phyloP scores from a whole-genome alignment of 1,140 invertebrate genomes.

The Carcinoscorpius rotundicauda region DNA sequence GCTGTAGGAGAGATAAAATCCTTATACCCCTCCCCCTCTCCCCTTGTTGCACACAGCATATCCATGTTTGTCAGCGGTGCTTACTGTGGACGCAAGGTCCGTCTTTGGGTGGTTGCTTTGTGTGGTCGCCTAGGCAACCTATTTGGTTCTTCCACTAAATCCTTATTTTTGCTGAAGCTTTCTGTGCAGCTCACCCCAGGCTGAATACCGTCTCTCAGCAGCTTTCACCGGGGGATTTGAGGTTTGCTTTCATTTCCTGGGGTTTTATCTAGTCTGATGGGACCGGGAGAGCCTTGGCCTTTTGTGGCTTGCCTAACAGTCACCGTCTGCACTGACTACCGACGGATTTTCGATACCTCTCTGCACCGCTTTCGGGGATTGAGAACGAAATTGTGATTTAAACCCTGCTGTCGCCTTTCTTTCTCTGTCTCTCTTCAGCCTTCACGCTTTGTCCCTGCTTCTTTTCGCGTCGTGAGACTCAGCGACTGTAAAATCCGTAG shows the following conservation, averaged over 20 bases:
- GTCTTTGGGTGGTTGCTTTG: too few species aligned
- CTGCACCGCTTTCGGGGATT: conserved; percentile 1
- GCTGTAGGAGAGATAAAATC: too few species aligned
- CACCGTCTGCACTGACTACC: background rate
- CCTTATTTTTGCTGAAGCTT: too few species aligned
- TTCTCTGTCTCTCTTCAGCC: conserved; percentile 1
- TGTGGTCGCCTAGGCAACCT: too few species aligned
- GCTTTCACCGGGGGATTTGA: conserved; percentile 4
- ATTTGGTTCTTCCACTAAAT: too few species aligned
- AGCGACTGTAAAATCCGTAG: too few species aligned
- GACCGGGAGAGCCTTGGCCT: background rate
- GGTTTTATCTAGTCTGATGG: conserved; percentile 2
- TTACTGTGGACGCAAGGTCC: too few species aligned
- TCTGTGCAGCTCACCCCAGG: too few species aligned
- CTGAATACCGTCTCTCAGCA: background rate
- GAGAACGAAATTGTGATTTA: conserved; percentile 3
- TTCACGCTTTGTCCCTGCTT: background rate
- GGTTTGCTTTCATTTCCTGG: conserved; percentile 4
- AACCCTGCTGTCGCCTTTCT: background rate
- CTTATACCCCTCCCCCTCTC: too few species aligned
- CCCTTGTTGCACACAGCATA: too few species aligned
- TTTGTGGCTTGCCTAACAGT: conserved; percentile 2
- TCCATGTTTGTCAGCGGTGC: too few species aligned
- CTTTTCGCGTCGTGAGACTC: background rate
- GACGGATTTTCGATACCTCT: background rate